Conservation (phyloP, 2,797 vertebrate species). For the Esox lucius region DNA sequence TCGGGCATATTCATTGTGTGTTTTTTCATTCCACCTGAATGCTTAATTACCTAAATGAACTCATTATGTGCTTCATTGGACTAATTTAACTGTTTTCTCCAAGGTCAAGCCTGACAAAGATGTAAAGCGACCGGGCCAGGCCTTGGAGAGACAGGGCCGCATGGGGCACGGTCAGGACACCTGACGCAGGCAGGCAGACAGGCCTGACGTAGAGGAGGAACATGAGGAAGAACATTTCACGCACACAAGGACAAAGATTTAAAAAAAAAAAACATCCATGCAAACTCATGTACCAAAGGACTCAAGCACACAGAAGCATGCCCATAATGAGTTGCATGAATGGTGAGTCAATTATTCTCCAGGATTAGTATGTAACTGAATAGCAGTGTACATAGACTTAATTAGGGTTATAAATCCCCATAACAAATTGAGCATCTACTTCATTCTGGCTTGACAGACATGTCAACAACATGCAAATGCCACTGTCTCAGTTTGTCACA, state of each 20-base stretch:
- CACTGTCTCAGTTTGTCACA: background rate
- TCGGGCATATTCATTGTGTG: slow-evolving; percentile 63
- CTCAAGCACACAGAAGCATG: background rate
- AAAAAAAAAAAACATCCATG: slow-evolving; percentile 3
- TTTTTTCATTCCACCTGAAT: slow-evolving; percentile 72
- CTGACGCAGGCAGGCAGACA: background rate
- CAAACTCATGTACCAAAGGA: background rate
- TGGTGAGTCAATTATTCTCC: background rate
- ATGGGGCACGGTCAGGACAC: slow-evolving; percentile 38
- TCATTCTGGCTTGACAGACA: background rate
- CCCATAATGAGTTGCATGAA: background rate
- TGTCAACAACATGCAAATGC: background rate
- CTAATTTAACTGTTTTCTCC: slow-evolving; percentile 74
- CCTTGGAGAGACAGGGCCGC: slow-evolving; percentile 56
- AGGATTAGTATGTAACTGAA: background rate
- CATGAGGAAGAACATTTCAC: background rate
- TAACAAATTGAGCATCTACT: background rate
- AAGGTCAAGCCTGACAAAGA: slow-evolving; percentile 77
- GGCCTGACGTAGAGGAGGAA: background rate
- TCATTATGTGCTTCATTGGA: slow-evolving; percentile 76
- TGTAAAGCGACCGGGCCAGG: slow-evolving; percentile 72
- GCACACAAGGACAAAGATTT: background rate
- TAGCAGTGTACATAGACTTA: background rate
- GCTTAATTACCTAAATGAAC: slow-evolving; percentile 80
- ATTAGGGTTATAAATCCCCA: background rate